Evolutionary conservation across 2,888 invertebrate species (phyloP).

Genomic region (Drosophila greeni): DNA sequence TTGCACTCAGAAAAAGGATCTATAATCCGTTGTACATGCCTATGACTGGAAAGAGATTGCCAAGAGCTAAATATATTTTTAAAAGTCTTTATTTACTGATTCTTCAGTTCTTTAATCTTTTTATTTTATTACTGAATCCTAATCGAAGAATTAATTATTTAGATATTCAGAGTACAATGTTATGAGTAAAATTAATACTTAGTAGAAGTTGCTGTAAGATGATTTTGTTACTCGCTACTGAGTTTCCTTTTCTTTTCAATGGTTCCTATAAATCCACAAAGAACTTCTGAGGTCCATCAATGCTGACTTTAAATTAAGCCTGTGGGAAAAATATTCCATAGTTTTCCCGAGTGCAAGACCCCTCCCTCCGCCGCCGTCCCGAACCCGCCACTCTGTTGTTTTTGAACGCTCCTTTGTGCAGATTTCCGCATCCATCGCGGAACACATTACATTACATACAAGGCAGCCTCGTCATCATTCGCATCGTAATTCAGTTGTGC

Average conservation of each 20-base stretch:
- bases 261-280: too few relatives aligned
- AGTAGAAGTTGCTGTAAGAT: too few relatives aligned
- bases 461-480: constrained; percentile 39
- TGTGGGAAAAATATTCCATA: too few relatives aligned
- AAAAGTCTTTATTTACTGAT: not conserved
- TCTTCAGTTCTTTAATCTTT: not conserved
- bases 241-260: too few relatives aligned
- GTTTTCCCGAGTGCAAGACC: too few relatives aligned
- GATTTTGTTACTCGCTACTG: too few relatives aligned
- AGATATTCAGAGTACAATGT: not conserved
- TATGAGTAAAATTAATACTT: too few relatives aligned
- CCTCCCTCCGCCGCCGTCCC: not conserved
- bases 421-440: constrained; percentile 55
- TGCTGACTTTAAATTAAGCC: too few relatives aligned
- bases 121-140: not conserved
- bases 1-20: not conserved
- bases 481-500: constrained; percentile 47
- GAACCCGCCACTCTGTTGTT: constrained; percentile 24
- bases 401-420: constrained; percentile 60
- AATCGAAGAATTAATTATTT: not conserved
- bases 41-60: not conserved
- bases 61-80: not conserved
- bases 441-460: constrained; percentile 38
- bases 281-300: too few relatives aligned
- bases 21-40: not conserved